Evolutionary conservation across 2,113 vertebrate genomes (phyloP).

Genomic region (Hippocampus mohnikei): DNA sequence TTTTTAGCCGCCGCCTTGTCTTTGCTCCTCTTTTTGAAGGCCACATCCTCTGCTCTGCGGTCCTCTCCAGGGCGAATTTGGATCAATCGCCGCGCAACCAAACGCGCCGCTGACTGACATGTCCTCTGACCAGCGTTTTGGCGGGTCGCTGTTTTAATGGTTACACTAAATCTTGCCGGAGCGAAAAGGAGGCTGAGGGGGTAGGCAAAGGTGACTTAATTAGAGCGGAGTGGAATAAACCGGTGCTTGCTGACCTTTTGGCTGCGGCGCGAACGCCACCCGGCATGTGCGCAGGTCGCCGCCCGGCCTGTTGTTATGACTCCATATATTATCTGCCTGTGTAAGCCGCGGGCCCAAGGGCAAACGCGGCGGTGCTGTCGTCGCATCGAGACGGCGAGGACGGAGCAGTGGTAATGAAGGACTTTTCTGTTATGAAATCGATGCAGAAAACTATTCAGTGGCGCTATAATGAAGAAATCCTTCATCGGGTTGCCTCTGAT

Average conservation of each 20-base stretch:
- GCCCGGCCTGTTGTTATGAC: slow-evolving; percentile 25
- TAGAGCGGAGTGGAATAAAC: slow-evolving; percentile 35
- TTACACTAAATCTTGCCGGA: slow-evolving; percentile 20
- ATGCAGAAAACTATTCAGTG: slow-evolving; percentile 41
- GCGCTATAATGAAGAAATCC: slow-evolving; percentile 53
- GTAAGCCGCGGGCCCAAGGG: slow-evolving; percentile 27
- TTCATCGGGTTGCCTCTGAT: slow-evolving; percentile 34
- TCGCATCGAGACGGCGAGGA: slow-evolving; percentile 35
- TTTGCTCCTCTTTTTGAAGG: slow-evolving; percentile 24
- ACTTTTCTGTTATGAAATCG: slow-evolving; percentile 48
- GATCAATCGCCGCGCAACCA: slow-evolving; percentile 25
- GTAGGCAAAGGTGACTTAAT: slow-evolving; percentile 36
- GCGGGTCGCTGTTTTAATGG: slow-evolving; percentile 38
- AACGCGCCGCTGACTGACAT: slow-evolving; percentile 11
- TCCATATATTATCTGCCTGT: slow-evolving; percentile 20
- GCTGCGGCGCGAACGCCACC: neutral
- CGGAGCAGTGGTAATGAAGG: slow-evolving; percentile 38
- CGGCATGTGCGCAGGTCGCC: slow-evolving; percentile 3
- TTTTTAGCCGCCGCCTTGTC: slow-evolving; percentile 48
- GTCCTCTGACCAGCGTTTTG: slow-evolving; percentile 23
- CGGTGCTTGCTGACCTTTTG: slow-evolving; percentile 11
- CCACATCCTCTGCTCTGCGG: neutral
- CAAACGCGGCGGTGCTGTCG: slow-evolving; percentile 16
- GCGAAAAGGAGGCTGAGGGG: neutral
- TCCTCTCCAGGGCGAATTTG: slow-evolving; percentile 9